Percentiles rank a stretch among this genome's conserved stretches.
Evolutionary conservation across 1,140 invertebrate species (phyloP).

Genomic region (Aphelinus certus): DNA sequence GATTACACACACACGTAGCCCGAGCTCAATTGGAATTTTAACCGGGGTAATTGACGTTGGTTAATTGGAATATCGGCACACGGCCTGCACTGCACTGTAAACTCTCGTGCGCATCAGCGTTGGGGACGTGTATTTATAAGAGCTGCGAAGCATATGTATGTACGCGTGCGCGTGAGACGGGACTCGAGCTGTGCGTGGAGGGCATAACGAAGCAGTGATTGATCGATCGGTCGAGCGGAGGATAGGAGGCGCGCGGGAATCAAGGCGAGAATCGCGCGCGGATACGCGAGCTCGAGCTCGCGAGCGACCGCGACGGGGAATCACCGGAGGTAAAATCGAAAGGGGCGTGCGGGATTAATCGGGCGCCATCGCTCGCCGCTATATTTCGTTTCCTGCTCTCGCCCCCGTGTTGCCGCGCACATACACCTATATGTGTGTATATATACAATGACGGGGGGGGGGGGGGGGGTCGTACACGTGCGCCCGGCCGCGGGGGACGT

Average conservation of each 20-base stretch:
- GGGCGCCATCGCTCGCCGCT: conserved; percentile 43
- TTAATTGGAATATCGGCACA: conserved; percentile 21
- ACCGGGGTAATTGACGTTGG: conserved; percentile 26
- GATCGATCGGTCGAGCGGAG: neutral
- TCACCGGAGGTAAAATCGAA: conserved; percentile 17
- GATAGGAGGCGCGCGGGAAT: neutral
- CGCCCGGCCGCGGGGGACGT: conserved; percentile 36
- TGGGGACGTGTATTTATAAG: too few relatives aligned
- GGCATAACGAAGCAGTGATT: too few relatives aligned
- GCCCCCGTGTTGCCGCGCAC: too few relatives aligned
- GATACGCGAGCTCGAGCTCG: neutral
- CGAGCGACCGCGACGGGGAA: too few relatives aligned
- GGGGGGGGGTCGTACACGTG: conserved; percentile 1
- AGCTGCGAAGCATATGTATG: too few relatives aligned
- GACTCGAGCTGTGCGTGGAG: too few relatives aligned
- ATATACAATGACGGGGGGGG: conserved; percentile 36
- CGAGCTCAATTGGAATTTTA: conserved; percentile 30
- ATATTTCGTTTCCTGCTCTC: conserved; percentile 61
- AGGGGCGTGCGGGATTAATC: conserved; percentile 39
- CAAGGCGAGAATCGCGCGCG: conserved; percentile 28
- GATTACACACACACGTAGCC: neutral
- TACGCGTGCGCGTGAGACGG: too few relatives aligned
- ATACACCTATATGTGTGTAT: conserved; percentile 46
- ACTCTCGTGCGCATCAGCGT: too few relatives aligned
- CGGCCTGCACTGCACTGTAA: too few relatives aligned